Percentiles rank a stretch among this genome's conserved stretches.
Conservation (phyloP, 53 echinoderm and acorn worm genomes). For the Zoroaster sp. region DNA sequence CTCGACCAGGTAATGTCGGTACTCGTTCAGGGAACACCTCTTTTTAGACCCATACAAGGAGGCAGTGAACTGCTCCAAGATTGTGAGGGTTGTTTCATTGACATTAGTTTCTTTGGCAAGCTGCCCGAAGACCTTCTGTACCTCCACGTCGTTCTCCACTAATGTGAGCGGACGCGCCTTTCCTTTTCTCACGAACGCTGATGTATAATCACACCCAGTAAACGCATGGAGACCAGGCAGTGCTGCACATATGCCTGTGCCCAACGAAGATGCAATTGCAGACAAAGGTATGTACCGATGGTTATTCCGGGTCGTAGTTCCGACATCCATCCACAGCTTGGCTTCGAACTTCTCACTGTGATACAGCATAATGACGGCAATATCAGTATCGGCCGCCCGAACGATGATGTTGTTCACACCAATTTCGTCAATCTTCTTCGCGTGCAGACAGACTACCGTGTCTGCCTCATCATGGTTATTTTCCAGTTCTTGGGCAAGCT, state of each 20-base stretch:
- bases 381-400: slow-evolving; percentile 38
- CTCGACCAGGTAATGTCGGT: neutral
- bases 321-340: slow-evolving; percentile 50
- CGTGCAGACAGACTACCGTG: slow-evolving; percentile 13
- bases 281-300: neutral
- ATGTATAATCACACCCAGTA: slow-evolving; percentile 54
- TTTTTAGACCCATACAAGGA: neutral
- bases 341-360: neutral
- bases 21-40: neutral
- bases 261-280: neutral
- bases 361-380: slow-evolving; percentile 15
- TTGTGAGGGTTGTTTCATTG: neutral
- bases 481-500: neutral
- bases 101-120: neutral
- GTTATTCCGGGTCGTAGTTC: neutral
- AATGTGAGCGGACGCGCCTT: slow-evolving; percentile 1
- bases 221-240: slow-evolving; percentile 51
- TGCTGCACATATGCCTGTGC: neutral
- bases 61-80: neutral
- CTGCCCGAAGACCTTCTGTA: neutral
- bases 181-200: slow-evolving; percentile 28
- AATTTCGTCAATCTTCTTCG: neutral
- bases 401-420: neutral
- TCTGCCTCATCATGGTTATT: slow-evolving; percentile 41
- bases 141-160: neutral